A percentile compares a stretch with the other conserved stretches of the same genome.
Evolutionary conservation across 2,797 vertebrate species (phyloP).

Genomic region (Yasuhikotakia modesta): DNA sequence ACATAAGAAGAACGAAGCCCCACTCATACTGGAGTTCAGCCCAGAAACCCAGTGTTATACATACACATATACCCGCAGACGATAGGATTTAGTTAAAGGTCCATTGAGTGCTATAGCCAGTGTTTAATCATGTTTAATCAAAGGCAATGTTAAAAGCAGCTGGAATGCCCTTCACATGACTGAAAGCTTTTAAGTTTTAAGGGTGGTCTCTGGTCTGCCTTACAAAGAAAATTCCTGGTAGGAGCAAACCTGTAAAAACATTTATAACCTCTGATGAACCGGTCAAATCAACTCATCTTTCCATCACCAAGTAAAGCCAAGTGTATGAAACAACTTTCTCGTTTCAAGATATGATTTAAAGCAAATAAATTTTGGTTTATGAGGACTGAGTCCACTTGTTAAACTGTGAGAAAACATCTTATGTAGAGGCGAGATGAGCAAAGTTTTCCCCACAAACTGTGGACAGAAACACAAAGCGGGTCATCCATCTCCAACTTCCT

Average conservation of each 20-base stretch:
- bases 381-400: conserved; percentile 36
- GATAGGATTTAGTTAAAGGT: conserved; percentile 19
- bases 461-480: conserved; percentile 1
- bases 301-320: not conserved
- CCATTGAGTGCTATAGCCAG: conserved; percentile 15
- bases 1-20: conserved; percentile 52
- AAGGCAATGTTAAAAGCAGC: not conserved
- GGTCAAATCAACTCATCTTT: conserved; percentile 20
- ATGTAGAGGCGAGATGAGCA: conserved; percentile 8
- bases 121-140: conserved; percentile 32
- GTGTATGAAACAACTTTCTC: conserved; percentile 19
- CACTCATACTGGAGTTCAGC: conserved; percentile 41
- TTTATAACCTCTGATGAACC: conserved; percentile 24
- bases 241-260: conserved; percentile 21
- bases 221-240: conserved; percentile 15
- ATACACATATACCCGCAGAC: not conserved
- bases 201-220: conserved; percentile 20
- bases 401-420: not conserved
- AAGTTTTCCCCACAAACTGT: conserved; percentile 3
- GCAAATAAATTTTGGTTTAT: conserved; percentile 12
- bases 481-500: conserved; percentile 27
- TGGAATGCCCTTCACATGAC: conserved; percentile 2
- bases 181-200: conserved; percentile 30
- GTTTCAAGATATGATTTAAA: conserved; percentile 1
- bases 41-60: conserved; percentile 29